Percentiles rank a stretch among this genome's conserved stretches.
Evolutionary conservation across 2,113 vertebrate genomes (phyloP).

Genomic region (Grammomys surdaster): DNA sequence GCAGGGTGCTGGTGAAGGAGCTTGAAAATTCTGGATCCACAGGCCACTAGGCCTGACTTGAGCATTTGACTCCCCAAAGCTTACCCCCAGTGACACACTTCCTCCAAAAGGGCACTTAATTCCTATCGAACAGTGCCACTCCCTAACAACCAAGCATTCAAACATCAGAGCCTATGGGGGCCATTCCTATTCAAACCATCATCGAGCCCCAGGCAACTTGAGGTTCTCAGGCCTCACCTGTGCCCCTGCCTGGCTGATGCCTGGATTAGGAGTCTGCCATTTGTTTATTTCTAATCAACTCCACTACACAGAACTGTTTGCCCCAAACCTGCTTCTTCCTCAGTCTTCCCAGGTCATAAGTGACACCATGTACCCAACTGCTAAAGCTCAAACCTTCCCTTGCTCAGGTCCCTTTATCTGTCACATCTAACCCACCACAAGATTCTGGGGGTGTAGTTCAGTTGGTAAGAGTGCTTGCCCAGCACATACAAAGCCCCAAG

Average conservation of each 20-base stretch:
- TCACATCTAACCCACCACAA: background rate
- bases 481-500: background rate
- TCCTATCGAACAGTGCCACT: background rate
- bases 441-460: too few relatives aligned
- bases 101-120: background rate
- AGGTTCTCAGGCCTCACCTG: background rate
- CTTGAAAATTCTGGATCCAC: background rate
- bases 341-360: rapidly evolving
- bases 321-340: background rate
- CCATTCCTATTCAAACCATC: background rate
- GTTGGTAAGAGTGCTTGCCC: background rate
- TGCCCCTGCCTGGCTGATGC: background rate
- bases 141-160: background rate
- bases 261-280: rapidly evolving
- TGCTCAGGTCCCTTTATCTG: rapidly evolving
- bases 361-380: background rate
- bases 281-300: rapidly evolving
- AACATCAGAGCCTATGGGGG: background rate
- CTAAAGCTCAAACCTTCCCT: background rate
- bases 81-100: background rate
- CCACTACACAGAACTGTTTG: rapidly evolving
- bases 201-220: background rate
- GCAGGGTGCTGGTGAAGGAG: background rate
- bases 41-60: background rate
- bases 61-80: background rate